phyloP scores from a whole-genome alignment of 30 jellyfish, hydroid and myxozoan genomes.

The Hydractinia echinata region DNA sequence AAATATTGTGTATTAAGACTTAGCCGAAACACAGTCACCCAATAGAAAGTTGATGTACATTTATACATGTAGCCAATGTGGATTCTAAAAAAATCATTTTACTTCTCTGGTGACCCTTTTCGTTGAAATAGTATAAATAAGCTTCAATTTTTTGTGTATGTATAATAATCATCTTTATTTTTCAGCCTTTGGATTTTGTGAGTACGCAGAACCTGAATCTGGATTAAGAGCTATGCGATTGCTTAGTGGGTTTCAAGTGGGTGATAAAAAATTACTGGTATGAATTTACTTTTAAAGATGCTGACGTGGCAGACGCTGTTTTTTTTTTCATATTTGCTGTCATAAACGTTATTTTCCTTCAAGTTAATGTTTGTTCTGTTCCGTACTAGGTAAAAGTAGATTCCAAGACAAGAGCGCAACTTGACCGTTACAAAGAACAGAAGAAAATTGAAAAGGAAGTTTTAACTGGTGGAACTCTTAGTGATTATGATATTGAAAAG shows the following conservation, averaged over 20 bases:
- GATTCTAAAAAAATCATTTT: background rate
- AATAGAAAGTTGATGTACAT: too few species aligned
- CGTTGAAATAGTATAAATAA: background rate
- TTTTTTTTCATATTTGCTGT: background rate
- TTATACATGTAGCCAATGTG: too few species aligned
- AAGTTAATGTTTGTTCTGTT: background rate
- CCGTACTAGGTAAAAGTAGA: slow-evolving; percentile 81
- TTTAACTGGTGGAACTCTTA: slow-evolving; percentile 23
- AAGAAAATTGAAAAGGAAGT: slow-evolving; percentile 71
- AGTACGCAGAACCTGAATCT: slow-evolving; percentile 82
- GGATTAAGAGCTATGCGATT: slow-evolving; percentile 86
- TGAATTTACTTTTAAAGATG: background rate
- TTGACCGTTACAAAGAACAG: slow-evolving; percentile 75
- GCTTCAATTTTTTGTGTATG: background rate
- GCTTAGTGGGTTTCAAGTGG: slow-evolving; percentile 77
- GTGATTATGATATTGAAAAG: slow-evolving; percentile 81
- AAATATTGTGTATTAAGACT: too few species aligned
- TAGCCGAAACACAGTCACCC: too few species aligned
- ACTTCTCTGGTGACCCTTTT: background rate
- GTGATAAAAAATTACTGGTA: slow-evolving; percentile 86
- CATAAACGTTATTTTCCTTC: background rate
- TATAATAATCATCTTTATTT: background rate
- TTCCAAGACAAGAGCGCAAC: slow-evolving; percentile 87
- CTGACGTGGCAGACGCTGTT: too few species aligned
- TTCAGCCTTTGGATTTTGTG: slow-evolving; percentile 98